Conservation (phyloP, 2,113 vertebrate species). For the Shinisaurus crocodilurus region DNA sequence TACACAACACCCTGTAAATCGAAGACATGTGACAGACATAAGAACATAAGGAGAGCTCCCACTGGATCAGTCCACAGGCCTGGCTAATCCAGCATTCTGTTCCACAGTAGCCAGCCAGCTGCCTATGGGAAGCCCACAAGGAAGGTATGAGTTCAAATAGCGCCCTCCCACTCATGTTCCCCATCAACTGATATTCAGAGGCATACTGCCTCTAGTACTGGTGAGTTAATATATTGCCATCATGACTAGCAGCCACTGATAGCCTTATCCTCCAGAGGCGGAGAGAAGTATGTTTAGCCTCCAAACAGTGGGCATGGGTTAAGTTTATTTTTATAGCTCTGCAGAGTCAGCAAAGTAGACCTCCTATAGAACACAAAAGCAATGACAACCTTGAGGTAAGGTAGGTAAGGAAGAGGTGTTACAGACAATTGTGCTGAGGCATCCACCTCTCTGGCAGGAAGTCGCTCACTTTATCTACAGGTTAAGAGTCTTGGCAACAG, state of each 20-base stretch:
- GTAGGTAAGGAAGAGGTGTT: background rate
- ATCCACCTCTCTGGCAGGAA: conserved; percentile 29
- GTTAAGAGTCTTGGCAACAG: conserved; percentile 43
- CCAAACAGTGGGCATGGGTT: background rate
- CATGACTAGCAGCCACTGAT: background rate
- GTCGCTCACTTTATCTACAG: conserved; percentile 48
- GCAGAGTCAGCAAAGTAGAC: background rate
- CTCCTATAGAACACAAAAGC: background rate
- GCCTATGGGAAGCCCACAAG: background rate
- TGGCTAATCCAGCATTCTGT: background rate
- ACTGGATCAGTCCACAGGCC: background rate
- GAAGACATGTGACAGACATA: background rate
- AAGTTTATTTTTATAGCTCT: background rate
- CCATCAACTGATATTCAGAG: background rate
- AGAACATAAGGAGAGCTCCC: background rate
- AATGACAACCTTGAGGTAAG: conserved; percentile 30
- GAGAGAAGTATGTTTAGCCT: background rate
- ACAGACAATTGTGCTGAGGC: background rate
- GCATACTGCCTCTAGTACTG: no score
- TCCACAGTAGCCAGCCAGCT: background rate
- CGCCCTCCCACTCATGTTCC: background rate
- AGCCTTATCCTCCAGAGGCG: background rate
- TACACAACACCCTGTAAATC: background rate
- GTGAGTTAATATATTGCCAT: background rate
- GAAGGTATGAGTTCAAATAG: background rate